Conservation (phyloP, 2,113 vertebrate genomes). For the Ctenomys sociabilis region DNA sequence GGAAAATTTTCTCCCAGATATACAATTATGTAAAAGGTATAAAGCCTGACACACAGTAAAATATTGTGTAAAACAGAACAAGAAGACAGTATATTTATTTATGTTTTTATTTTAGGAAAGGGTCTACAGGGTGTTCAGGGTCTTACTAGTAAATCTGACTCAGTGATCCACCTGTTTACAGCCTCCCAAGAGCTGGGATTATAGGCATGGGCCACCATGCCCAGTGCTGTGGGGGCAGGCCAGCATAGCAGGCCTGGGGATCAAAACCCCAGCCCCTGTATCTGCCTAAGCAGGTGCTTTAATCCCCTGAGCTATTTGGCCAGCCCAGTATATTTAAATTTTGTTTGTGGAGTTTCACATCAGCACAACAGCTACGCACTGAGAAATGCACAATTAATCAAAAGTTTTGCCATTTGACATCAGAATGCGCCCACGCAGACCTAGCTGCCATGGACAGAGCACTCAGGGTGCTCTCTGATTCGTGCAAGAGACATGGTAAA, state of each 20-base stretch:
- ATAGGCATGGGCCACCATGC: too few species aligned
- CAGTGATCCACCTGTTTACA: too few species aligned
- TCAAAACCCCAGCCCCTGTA: too few species aligned
- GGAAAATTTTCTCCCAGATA: background rate
- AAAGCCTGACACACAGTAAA: rapidly evolving
- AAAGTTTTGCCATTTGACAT: background rate
- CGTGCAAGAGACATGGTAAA: background rate
- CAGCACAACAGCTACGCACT: background rate
- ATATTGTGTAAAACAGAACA: background rate
- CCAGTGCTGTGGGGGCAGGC: too few species aligned
- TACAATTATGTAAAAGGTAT: background rate
- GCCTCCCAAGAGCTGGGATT: too few species aligned
- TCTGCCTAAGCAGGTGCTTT: too few species aligned
- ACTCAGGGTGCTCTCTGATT: background rate
- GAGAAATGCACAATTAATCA: background rate
- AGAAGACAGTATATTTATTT: background rate
- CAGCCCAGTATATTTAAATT: background rate
- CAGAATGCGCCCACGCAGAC: background rate
- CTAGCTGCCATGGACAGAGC: background rate
- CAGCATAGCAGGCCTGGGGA: too few species aligned
- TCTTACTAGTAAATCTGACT: too few species aligned
- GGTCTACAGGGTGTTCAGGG: too few species aligned
- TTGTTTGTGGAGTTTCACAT: too few species aligned
- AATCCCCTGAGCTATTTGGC: too few species aligned
- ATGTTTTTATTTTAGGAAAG: too few species aligned